Percentiles rank a stretch among this genome's conserved stretches.
phyloP scores from a whole-genome alignment of 2,888 invertebrate genomes.

The Coelinius sp. region DNA sequence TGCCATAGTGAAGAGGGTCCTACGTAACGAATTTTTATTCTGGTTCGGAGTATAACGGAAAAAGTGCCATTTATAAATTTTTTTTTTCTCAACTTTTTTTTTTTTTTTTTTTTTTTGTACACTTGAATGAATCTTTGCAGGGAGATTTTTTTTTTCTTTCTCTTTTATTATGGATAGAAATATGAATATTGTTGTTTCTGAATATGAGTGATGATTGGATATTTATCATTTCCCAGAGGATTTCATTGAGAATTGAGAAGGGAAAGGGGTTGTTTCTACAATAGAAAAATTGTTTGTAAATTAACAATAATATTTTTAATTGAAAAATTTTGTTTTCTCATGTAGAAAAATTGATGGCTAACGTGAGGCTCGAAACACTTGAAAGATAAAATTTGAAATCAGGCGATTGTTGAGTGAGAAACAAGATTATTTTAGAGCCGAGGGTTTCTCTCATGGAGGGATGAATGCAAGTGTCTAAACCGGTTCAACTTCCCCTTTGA shows the following conservation, averaged over 20 bases:
- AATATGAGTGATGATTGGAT: background rate
- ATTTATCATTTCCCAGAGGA: background rate
- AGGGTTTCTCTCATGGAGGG: slow-evolving; percentile 12
- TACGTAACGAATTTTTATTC: slow-evolving; percentile 45
- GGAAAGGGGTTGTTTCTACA: no score
- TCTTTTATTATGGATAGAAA: background rate
- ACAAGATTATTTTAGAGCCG: slow-evolving; percentile 8
- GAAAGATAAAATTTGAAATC: background rate
- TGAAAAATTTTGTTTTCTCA: no score
- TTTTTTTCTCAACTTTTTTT: background rate
- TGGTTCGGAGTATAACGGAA: slow-evolving; percentile 36
- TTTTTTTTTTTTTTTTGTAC: background rate
- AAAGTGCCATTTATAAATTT: slow-evolving; percentile 29
- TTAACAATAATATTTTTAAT: no score
- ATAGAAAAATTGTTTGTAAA: no score
- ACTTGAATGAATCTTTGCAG: background rate
- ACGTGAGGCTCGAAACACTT: no score
- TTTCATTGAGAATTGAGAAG: no score
- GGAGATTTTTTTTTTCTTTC: background rate
- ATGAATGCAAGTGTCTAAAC: slow-evolving; percentile 32
- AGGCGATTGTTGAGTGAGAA: background rate
- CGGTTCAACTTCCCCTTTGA: slow-evolving; percentile 32
- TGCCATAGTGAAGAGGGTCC: slow-evolving; percentile 14
- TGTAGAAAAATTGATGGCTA: no score
- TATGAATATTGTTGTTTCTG: background rate